Conservation (phyloP, 2,797 vertebrate genomes). For the Alfaro cultratus region DNA sequence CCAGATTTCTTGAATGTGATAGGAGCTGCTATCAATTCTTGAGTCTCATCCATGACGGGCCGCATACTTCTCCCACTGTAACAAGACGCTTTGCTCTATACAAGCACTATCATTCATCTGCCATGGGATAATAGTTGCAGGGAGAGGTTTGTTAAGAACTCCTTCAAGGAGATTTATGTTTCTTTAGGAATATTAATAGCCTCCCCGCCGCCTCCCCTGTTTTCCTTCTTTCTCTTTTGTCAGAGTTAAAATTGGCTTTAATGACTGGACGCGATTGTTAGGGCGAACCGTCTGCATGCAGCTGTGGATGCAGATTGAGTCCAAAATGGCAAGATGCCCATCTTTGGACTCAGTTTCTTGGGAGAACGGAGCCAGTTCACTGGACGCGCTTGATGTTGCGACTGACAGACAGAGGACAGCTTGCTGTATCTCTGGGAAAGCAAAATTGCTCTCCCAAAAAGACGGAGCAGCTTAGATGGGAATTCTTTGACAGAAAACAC, state of each 20-base stretch:
- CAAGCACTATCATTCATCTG: conserved; percentile 7
- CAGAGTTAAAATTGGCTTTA: conserved; percentile 62
- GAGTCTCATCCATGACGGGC: conserved; percentile 42
- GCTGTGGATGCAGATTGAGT: conserved; percentile 69
- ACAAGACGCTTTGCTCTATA: conserved; percentile 13
- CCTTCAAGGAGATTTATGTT: conserved; percentile 27
- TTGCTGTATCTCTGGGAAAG: conserved; percentile 60
- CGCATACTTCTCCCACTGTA: conserved; percentile 19
- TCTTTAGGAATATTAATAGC: conserved; percentile 12
- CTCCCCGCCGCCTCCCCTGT: not conserved
- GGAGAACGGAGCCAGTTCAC: conserved; percentile 34
- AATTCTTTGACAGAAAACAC: conserved; percentile 59
- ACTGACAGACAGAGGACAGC: conserved; percentile 73
- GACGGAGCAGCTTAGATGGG: conserved; percentile 39
- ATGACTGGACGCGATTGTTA: conserved; percentile 78
- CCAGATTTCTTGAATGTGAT: conserved; percentile 61
- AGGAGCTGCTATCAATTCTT: conserved; percentile 56
- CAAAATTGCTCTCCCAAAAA: conserved; percentile 48
- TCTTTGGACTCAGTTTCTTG: conserved; percentile 62
- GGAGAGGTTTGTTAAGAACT: conserved; percentile 8
- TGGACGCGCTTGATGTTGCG: conserved; percentile 66
- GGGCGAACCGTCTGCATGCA: conserved; percentile 74
- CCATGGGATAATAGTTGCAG: not conserved
- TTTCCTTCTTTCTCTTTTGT: conserved; percentile 40
- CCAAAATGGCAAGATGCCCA: conserved; percentile 56